Evolutionary conservation across 2,888 invertebrate genomes (phyloP), one percentile per base, ranked within the genome.

Genomic region (Slavum lentiscoides): DNA sequence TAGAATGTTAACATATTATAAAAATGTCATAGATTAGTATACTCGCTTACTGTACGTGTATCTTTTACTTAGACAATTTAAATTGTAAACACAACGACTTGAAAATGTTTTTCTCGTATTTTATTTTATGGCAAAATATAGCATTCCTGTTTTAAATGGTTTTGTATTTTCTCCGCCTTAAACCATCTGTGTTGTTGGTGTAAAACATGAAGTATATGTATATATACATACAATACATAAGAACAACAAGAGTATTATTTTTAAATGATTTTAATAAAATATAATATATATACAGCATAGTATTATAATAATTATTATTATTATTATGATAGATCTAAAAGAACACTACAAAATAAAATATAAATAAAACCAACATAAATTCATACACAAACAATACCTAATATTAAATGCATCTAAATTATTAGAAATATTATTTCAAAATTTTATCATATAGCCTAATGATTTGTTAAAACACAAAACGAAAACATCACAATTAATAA

Each of bases 381-480:
- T 76, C 70, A 69, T 82, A 80, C 80, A 80, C 80, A 80, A 80
- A 80, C 80, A 80, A 80, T 80, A 80, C 70, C 80, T 80, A 80
- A 80, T 80, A 80, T 80, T 80, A 80, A 80, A 80, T 80, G 80
- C 80, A 30, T 80, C 80, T 80, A 80, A 80, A 62, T 72, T 80
- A 80, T 80, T 80, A 80, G 80, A 80, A 72, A 72, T 80, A 80
- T 80, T 80, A 80, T 64, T 80, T 62, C n/a, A 23, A 62, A 80
- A 62, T 62, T 80, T 17, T 77, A 77, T 70, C 43, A 81, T 74
- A 81, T 81, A 81, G 61, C 67, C 82, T 77, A 77, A 72, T 72
- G 76, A 76, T 82, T 82, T 70, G 74, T 82, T 82, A 76, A 82
- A 81, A 81, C 68, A 81, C 73, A 81, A 74, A 81, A 81, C 73